Percentiles rank a stretch among this genome's conserved stretches.
These are phyloP conservation scores for Istiophorus platypterus DNA, from an alignment of 2,113 vertebrate species.

Conservation along the genomic window DNA sequence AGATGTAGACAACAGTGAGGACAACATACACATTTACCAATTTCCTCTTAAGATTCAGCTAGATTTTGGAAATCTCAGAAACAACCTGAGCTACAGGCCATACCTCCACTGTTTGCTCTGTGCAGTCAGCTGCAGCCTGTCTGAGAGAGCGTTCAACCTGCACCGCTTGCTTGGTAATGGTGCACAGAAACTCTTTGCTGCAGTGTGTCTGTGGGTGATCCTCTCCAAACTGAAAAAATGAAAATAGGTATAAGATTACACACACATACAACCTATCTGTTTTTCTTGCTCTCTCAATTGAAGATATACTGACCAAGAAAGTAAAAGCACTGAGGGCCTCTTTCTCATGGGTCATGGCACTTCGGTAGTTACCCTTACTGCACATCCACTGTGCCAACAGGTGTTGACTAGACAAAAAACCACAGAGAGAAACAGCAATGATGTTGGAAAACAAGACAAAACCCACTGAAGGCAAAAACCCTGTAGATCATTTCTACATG, in stretches of 20 bases:
- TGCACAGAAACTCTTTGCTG: constrained; percentile 85
- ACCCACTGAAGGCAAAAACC: not conserved
- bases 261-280: not conserved
- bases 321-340: constrained; percentile 85
- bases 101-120: constrained; percentile 82
- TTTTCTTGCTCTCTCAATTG: not conserved
- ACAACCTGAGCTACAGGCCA: not conserved
- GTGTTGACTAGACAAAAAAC: constrained; percentile 80
- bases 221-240: constrained; percentile 82
- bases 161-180: constrained; percentile 88
- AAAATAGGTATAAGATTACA: not conserved
- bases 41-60: not conserved
- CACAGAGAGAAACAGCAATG: not conserved
- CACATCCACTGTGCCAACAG: constrained; percentile 86
- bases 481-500: not conserved
- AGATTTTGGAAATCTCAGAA: not conserved
- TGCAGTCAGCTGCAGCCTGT: constrained; percentile 82
- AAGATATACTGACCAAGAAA: constrained; percentile 76
- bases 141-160: constrained; percentile 86
- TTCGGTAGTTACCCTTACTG: constrained; percentile 84
- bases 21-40: not conserved
- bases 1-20: not conserved
- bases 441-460: constrained; percentile 1
- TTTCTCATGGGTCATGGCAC: constrained; percentile 86
- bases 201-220: constrained; percentile 82